Evolutionary conservation across 2,797 vertebrate genomes (phyloP).

Genomic region (Triplophysa bombifrons): DNA sequence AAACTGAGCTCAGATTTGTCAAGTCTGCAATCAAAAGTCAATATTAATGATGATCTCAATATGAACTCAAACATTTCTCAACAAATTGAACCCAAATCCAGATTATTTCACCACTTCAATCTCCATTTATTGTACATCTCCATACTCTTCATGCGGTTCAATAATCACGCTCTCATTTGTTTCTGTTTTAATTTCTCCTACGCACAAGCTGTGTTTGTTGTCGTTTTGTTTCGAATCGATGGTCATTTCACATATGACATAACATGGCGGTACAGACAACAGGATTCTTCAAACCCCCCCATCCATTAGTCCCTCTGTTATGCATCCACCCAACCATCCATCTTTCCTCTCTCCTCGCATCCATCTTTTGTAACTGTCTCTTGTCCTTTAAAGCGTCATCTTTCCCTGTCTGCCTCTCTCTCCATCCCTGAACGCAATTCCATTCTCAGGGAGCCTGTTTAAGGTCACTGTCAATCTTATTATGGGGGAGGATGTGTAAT

Average conservation of each 20-base stretch:
- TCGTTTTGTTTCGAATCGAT: neutral
- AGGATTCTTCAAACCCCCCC: constrained; percentile 39
- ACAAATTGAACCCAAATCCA: too few species aligned
- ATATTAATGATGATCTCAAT: too few species aligned
- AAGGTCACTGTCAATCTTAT: constrained; percentile 57
- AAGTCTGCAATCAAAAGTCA: too few species aligned
- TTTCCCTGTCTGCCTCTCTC: constrained; percentile 36
- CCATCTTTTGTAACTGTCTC: constrained; percentile 49
- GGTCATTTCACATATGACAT: neutral
- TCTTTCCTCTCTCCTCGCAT: constrained; percentile 35
- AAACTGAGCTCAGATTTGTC: too few species aligned
- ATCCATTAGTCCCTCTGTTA: constrained; percentile 35
- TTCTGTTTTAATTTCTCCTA: too few species aligned
- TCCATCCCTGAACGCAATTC: constrained; percentile 35
- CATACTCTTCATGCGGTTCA: too few species aligned
- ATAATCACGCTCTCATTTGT: too few species aligned
- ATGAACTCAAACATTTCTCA: too few species aligned
- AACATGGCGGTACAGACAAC: neutral
- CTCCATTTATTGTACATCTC: too few species aligned
- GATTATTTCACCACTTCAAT: too few species aligned
- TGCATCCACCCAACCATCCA: constrained; percentile 34
- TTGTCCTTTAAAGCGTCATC: constrained; percentile 47
- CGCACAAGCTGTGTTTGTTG: neutral
- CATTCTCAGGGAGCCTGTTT: constrained; percentile 29
- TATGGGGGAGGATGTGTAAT: constrained; percentile 49